Conservation (phyloP, 2,797 vertebrate genomes). For the Lophotriccus pileatus region DNA sequence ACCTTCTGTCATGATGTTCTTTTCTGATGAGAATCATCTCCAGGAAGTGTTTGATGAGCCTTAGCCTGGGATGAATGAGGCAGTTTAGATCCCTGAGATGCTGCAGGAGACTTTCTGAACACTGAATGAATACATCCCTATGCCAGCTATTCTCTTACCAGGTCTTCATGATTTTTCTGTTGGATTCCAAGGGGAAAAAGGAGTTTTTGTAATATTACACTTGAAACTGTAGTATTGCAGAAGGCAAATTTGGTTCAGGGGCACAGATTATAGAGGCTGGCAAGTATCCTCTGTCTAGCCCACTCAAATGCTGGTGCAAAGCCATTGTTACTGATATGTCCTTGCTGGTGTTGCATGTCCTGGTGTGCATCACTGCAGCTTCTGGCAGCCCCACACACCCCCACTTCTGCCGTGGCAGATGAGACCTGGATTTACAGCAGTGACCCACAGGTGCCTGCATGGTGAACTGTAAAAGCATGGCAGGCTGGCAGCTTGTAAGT, state of each 20-base stretch:
- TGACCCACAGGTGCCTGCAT: background rate
- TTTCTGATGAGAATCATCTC: background rate
- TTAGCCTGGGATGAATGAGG: background rate
- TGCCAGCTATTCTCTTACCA: background rate
- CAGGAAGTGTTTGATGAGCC: background rate
- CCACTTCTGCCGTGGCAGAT: background rate
- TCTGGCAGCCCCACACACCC: background rate
- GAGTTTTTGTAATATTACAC: background rate
- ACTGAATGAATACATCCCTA: background rate
- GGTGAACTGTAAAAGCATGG: background rate
- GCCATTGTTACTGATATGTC: accelerated
- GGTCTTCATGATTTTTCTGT: background rate
- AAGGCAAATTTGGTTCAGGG: background rate
- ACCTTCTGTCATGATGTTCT: background rate
- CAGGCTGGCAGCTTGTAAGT: background rate
- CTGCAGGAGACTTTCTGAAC: background rate
- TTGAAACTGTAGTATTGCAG: background rate
- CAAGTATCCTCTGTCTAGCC: background rate
- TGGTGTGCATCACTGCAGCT: background rate
- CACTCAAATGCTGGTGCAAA: background rate
- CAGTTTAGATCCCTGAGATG: background rate
- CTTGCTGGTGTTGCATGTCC: background rate
- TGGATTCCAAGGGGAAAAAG: background rate
- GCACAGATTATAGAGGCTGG: background rate
- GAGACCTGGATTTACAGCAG: background rate